These are phyloP conservation scores for Labeo calbasu DNA, from an alignment of 2,797 vertebrate species.

Conservation along the genomic window DNA sequence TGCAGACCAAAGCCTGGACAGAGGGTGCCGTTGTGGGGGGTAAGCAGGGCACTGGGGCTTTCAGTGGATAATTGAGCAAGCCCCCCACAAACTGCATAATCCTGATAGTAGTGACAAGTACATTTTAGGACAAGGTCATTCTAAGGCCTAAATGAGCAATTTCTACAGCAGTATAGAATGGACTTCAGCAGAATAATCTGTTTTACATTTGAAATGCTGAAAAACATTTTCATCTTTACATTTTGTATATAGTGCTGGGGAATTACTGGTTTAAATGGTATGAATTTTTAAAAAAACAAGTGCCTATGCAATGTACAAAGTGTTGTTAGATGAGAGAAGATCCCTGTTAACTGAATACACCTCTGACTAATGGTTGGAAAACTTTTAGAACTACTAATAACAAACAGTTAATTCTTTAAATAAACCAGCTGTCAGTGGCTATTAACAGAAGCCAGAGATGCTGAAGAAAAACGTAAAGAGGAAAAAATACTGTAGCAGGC, in stretches of 20 bases:
- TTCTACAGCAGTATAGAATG: neutral
- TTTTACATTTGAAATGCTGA: neutral
- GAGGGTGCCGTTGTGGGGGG: conserved; percentile 23
- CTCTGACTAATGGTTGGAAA: too few species aligned
- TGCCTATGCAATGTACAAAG: too few species aligned
- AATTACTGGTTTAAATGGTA: too few species aligned
- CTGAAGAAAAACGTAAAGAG: too few species aligned
- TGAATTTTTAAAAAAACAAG: too few species aligned
- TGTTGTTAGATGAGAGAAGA: too few species aligned
- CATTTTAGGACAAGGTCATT: conserved; percentile 18
- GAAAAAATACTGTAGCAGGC: too few species aligned
- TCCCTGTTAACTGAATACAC: too few species aligned
- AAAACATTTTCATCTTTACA: neutral
- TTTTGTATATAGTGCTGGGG: neutral
- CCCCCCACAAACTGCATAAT: neutral
- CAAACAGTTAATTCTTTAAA: too few species aligned
- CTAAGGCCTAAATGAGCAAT: neutral
- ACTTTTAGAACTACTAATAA: too few species aligned
- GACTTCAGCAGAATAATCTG: neutral
- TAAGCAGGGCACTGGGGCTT: neutral
- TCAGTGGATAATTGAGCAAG: conserved; percentile 28
- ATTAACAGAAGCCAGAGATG: too few species aligned
- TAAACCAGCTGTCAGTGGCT: too few species aligned
- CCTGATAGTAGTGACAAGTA: conserved; percentile 9
- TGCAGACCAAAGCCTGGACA: conserved; percentile 31